A percentile compares a stretch with the other conserved stretches of the same genome.
These are phyloP conservation scores for Nycticryphes semicollaris DNA, from an alignment of 2,113 vertebrate species.

Conservation along the genomic window DNA sequence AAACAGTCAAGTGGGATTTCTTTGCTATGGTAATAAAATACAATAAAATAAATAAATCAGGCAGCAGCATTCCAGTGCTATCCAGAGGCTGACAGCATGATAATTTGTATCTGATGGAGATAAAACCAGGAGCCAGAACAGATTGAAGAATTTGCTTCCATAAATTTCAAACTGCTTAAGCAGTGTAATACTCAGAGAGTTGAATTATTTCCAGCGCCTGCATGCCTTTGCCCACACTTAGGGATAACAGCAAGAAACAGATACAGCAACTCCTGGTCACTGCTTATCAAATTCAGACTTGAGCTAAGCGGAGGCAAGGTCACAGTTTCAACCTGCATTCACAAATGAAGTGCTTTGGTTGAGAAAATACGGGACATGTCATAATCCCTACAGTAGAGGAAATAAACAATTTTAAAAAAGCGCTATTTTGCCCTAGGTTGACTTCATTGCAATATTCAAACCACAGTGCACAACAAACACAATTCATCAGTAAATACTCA, in stretches of 20 bases:
- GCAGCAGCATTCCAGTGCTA: neutral
- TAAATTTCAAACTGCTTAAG: neutral
- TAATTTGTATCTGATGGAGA: neutral
- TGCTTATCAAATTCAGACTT: neutral
- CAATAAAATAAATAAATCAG: neutral
- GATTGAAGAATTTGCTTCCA: neutral
- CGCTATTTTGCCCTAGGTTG: neutral
- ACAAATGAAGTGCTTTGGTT: neutral
- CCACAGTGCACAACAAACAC: neutral
- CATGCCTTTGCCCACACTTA: neutral
- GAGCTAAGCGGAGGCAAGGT: neutral
- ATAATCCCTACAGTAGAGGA: neutral
- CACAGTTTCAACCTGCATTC: neutral
- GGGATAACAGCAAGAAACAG: neutral
- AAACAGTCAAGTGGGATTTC: neutral
- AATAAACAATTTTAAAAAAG: neutral
- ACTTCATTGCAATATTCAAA: neutral
- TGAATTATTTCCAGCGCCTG: neutral
- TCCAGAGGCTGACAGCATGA: neutral
- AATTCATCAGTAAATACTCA: conserved; percentile 1
- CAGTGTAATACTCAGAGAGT: neutral
- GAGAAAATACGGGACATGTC: neutral
- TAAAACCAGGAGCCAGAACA: conserved; percentile 27
- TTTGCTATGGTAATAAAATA: neutral
- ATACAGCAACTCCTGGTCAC: neutral